A percentile compares a stretch with the other conserved stretches of the same genome.
Evolutionary conservation across 2,888 invertebrate species (phyloP).

Genomic region (Hofmannophila pseudospretella): DNA sequence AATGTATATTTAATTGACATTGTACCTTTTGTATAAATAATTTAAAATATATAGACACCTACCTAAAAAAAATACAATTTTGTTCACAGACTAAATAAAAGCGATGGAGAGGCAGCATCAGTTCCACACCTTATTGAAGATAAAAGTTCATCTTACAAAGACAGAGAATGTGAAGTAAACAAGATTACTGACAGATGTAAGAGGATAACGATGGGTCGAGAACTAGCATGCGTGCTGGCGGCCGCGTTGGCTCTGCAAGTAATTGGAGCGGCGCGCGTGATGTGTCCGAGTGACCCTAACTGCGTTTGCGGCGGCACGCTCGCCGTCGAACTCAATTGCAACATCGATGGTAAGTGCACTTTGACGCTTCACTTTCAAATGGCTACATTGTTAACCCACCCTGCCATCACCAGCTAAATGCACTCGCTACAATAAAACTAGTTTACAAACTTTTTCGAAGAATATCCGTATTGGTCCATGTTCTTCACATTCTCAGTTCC

Average conservation of each 20-base stretch:
- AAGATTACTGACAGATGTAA: constrained; percentile 15
- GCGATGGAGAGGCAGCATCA: constrained; percentile 1
- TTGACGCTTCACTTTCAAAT: constrained; percentile 16
- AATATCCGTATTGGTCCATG: too few relatives aligned
- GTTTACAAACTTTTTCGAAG: too few relatives aligned
- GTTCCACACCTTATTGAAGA: not conserved
- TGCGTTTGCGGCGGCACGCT: constrained; percentile 69
- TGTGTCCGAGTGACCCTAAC: constrained; percentile 69
- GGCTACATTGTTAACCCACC: not conserved
- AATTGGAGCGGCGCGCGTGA: constrained; percentile 54
- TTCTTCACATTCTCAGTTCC: too few relatives aligned
- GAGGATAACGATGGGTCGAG: constrained; percentile 42
- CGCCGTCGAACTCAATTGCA: constrained; percentile 67
- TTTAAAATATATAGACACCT: too few relatives aligned
- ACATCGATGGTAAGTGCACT: constrained; percentile 69
- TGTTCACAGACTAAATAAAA: constrained; percentile 5
- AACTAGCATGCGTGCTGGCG: constrained; percentile 47
- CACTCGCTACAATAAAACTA: not conserved
- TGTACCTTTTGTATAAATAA: too few relatives aligned
- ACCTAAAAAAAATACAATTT: too few relatives aligned
- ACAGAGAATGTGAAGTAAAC: not conserved
- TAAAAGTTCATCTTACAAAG: not conserved
- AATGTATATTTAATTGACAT: too few relatives aligned
- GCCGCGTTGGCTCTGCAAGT: constrained; percentile 54
- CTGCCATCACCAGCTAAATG: too few relatives aligned